phyloP scores from a whole-genome alignment of 1,140 invertebrate species.

The Melitaea cinxia region DNA sequence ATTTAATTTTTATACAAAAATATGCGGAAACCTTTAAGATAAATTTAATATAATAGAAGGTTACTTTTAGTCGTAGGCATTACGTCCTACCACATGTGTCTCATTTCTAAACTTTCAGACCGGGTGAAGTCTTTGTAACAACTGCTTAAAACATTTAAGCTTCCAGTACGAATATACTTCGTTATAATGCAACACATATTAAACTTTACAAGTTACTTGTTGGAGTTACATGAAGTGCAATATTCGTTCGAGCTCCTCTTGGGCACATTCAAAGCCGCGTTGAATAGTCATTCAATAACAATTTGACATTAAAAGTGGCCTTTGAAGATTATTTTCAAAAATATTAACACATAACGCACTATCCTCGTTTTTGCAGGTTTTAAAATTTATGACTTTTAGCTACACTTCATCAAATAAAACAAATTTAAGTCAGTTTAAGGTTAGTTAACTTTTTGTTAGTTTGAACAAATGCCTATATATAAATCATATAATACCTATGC shows the following conservation, averaged over 20 bases:
- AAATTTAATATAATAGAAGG: too few species aligned
- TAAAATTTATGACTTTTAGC: too few species aligned
- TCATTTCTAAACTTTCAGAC: constrained; percentile 17
- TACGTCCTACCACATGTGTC: constrained; percentile 17
- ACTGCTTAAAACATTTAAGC: constrained; percentile 41
- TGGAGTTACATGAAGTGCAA: constrained; percentile 42
- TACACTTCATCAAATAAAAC: too few species aligned
- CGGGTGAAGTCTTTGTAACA: constrained; percentile 36
- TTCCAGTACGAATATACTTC: constrained; percentile 33
- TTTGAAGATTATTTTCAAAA: constrained; percentile 12
- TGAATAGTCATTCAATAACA: constrained; percentile 54
- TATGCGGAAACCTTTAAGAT: too few species aligned
- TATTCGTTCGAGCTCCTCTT: constrained; percentile 42
- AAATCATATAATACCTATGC: too few species aligned
- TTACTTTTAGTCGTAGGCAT: too few species aligned
- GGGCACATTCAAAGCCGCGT: constrained; percentile 43
- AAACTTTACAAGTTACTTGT: constrained; percentile 43
- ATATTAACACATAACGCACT: too few species aligned
- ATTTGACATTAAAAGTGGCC: constrained; percentile 48
- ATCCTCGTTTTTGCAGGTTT: too few species aligned
- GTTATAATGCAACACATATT: constrained; percentile 42
- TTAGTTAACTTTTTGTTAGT: too few species aligned
- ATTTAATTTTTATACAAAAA: too few species aligned
- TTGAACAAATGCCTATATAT: too few species aligned
- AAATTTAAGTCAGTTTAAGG: too few species aligned